Base-by-base conservation (phyloP, 2,797 vertebrate species). In the Echeneis naucrates region DNA sequence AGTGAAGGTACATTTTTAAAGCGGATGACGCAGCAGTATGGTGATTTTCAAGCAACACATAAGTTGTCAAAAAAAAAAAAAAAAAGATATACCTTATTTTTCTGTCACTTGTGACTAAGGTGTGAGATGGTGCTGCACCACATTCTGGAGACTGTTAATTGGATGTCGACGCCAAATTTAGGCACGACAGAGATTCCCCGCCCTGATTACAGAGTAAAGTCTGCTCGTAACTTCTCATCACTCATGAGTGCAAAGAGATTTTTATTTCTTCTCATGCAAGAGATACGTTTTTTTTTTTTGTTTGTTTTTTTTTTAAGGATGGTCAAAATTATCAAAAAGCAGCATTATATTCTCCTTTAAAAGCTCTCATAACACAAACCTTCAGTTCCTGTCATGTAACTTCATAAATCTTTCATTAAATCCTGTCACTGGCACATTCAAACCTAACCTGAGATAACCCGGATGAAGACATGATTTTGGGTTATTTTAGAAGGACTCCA, bases 31-130 rank as follows among this genome's bases (percentile, higher is more conserved):
- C 38, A 10, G 63, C 7, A 35, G 24, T 24, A 14, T 17, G 37
- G 59, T 54, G 7, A 3, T 30, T 3, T 27, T 57, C 21, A 72
- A 30, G 12, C 35, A 23, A 50, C 63, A 52, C 26, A 32, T 45
- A 76, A 14, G 11, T 48, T 54, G 48, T 57, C 33, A 3, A 30
- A 30, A 30, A 30, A n/a, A 40, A 19, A 32, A n/a, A 21, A 32
- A 24, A 40, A 19, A 32, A n/a, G 21, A 32, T 24, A 37, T 59
- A 42, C 35, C 8, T 51, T 23, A 30, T 47, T 80, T 72, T 50
- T n/a, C 30, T n/a, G 9, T 30, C 27, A 42, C 12, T 23, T 16
- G 19, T 54, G 33, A 55, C 33, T 50, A 35, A 77, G 27, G 24
- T 38, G 32, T 10, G 37, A 63, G 35, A 24, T 60, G 51, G 21